Conservation (phyloP, 2,113 vertebrate genomes). For the Catharus fuscescens region DNA sequence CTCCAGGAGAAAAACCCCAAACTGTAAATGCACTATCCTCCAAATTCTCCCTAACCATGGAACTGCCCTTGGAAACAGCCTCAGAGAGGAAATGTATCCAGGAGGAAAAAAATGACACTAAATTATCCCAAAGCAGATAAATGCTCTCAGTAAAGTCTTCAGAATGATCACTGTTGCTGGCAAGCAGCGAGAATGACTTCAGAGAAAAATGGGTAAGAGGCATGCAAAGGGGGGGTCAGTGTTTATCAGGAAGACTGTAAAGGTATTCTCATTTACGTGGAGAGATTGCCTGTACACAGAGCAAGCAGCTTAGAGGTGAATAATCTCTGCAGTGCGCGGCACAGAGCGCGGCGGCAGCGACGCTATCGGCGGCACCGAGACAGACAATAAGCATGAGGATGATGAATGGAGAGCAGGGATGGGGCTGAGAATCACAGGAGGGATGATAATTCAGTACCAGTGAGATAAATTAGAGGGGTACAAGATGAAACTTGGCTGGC, state of each 20-base stretch:
- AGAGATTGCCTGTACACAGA: neutral
- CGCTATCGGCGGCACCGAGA: neutral
- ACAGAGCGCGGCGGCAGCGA: neutral
- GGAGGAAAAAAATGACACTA: neutral
- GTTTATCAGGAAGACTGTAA: constrained; percentile 29
- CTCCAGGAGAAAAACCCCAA: neutral
- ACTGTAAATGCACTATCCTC: neutral
- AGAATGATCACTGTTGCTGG: neutral
- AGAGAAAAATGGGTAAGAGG: neutral
- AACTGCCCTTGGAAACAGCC: neutral
- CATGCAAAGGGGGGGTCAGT: neutral
- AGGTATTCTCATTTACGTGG: neutral
- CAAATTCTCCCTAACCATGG: neutral
- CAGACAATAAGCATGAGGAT: neutral
- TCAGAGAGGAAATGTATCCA: neutral
- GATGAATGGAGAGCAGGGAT: neutral
- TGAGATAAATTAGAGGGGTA: constrained; percentile 14
- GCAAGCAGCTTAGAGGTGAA: neutral
- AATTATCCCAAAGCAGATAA: neutral
- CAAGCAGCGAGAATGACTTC: neutral
- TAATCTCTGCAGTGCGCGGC: neutral
- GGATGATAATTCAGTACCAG: neutral
- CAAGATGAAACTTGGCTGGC: neutral
- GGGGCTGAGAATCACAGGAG: neutral
- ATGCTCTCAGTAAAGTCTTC: neutral